Evolutionary conservation across 2,888 invertebrate species (phyloP), one percentile per base, ranked within the genome.

Genomic region (Furcula furcula): DNA sequence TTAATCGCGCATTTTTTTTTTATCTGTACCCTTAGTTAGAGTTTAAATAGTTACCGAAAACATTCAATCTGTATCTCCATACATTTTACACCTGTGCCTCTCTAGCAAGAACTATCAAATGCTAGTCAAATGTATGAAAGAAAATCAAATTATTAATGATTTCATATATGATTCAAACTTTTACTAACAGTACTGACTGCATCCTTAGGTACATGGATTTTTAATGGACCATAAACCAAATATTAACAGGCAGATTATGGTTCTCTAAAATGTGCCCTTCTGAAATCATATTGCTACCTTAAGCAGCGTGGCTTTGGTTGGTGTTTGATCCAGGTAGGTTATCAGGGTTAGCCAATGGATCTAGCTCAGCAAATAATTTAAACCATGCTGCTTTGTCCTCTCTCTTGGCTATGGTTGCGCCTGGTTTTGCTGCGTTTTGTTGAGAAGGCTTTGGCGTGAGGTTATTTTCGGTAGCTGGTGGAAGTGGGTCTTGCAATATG

Each of bases 331-430:
- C 86, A 10, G 73, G 81, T 12, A 90, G 67, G 30, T 71, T 86
- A 27, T 96, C 95, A 22, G 96, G 96, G 84, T 97, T 97, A 7
- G 96, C 93, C 19, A 98, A 86, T 0, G 98, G 98, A 85, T 98
- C 98, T 37, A 98, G 81, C 77, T 98, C 98, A 21, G 97, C 95
- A 86, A 98, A 98, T 33, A 98, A 86, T 77, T 95, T 96, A 69
- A 96, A 93, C 98, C 98, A 98, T 10, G 90, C 88, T 2, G 87
- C 83, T 61, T 85, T 90, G 42, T 91, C 91, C 37, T 90, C 90
- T 54, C 89, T 91, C 51, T 90, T 90, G 21, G 87, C 81, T 40
- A 75, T 65, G 7, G 57, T 9, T 7, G 26, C 14, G 1, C 26
- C 26, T 26, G 14, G 14, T 4, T 14, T 26, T 2, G 4, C 14